Evolutionary conservation across 2,888 invertebrate genomes (phyloP).

Genomic region (Polyploca ridens): DNA sequence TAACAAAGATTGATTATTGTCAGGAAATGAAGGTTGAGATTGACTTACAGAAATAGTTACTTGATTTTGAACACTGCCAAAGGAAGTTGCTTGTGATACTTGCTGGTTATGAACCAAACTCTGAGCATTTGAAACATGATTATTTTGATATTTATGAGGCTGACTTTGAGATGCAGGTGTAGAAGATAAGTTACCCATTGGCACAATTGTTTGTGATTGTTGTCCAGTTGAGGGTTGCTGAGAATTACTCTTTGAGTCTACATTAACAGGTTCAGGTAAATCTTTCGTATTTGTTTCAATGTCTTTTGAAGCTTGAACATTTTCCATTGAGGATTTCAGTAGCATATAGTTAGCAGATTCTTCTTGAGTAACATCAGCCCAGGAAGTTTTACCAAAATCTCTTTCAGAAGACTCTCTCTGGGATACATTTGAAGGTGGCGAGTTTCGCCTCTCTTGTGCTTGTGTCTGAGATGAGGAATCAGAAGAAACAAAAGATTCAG

Average conservation of each 20-base stretch:
- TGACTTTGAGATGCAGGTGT: slow-evolving; percentile 44
- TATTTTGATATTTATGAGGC: slow-evolving; percentile 47
- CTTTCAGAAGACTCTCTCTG: slow-evolving; percentile 78
- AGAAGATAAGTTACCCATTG: slow-evolving; percentile 32
- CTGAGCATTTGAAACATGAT: slow-evolving; percentile 43
- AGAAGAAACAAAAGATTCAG: slow-evolving; percentile 61
- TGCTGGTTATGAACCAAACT: slow-evolving; percentile 50
- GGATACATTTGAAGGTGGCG: slow-evolving; percentile 63
- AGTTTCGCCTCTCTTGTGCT: slow-evolving; percentile 81
- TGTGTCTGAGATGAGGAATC: slow-evolving; percentile 61
- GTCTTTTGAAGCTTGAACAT: slow-evolving; percentile 48
- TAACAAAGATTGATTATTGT: slow-evolving; percentile 43
- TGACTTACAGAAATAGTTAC: slow-evolving; percentile 36
- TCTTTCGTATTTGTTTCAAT: slow-evolving; percentile 48
- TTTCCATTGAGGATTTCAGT: slow-evolving; percentile 52
- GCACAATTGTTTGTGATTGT: slow-evolving; percentile 27
- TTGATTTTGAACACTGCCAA: slow-evolving; percentile 50
- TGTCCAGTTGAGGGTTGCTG: slow-evolving; percentile 28
- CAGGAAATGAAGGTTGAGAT: slow-evolving; percentile 47
- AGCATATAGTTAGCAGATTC: slow-evolving; percentile 50
- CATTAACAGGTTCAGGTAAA: slow-evolving; percentile 39
- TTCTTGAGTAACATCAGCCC: slow-evolving; percentile 79
- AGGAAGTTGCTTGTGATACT: slow-evolving; percentile 44
- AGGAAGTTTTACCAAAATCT: slow-evolving; percentile 72
- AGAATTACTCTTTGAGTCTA: slow-evolving; percentile 40